Percentiles rank a stretch among this genome's conserved stretches.
phyloP scores from a whole-genome alignment of 2,888 invertebrate species.

The Caenorhabditis sinica region DNA sequence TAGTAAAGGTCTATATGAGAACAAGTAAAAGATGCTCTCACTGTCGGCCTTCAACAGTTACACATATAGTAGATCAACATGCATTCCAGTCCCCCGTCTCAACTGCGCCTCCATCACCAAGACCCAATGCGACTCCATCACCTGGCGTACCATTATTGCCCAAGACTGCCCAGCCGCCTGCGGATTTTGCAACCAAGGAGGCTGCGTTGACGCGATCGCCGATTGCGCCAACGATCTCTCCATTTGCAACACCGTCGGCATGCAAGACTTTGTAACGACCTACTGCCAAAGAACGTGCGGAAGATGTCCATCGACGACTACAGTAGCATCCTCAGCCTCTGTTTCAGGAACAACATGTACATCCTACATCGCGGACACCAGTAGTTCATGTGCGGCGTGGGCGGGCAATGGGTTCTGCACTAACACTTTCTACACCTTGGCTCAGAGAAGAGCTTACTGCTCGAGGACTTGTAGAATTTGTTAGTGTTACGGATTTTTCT shows the following conservation, averaged over 20 bases:
- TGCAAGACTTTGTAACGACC: conserved; percentile 60
- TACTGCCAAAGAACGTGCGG: conserved; percentile 74
- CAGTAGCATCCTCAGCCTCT: conserved; percentile 31
- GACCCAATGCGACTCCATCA: conserved; percentile 52
- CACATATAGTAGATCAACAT: too few relatives aligned
- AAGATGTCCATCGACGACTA: conserved; percentile 16
- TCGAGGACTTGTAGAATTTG: conserved; percentile 41
- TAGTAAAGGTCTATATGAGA: too few relatives aligned
- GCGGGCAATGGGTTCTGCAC: conserved; percentile 53
- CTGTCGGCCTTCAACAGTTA: too few relatives aligned
- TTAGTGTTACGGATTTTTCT: conserved; percentile 23
- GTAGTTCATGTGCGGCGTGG: conserved; percentile 31
- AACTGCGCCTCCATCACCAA: conserved; percentile 56
- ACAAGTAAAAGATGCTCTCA: too few relatives aligned
- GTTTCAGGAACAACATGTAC: conserved; percentile 29
- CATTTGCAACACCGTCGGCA: conserved; percentile 60
- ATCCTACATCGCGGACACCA: background rate
- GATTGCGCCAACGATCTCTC: conserved; percentile 65
- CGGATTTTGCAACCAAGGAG: conserved; percentile 67
- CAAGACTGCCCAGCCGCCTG: conserved; percentile 64
- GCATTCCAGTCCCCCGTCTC: conserved; percentile 41
- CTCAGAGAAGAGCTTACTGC: conserved; percentile 27
- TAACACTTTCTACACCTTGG: conserved; percentile 42
- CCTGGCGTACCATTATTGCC: conserved; percentile 67
- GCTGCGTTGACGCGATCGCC: conserved; percentile 67